These are phyloP conservation scores for Crotalus tigris DNA, from an alignment of 2,113 vertebrate genomes.

Conservation along the genomic window DNA sequence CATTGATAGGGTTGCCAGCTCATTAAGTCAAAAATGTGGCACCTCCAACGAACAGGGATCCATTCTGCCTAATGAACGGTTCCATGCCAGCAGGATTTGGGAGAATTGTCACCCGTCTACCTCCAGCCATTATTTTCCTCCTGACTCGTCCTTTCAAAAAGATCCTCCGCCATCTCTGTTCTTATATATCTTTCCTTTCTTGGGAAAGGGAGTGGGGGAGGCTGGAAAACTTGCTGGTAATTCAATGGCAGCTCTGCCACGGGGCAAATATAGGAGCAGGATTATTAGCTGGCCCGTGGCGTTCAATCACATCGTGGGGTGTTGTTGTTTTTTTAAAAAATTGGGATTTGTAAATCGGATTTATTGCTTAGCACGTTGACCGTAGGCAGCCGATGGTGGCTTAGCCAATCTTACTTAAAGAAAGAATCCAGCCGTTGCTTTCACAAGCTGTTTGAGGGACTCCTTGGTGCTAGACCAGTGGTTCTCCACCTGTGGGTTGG, in stretches of 20 bases:
- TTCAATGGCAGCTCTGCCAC: not conserved
- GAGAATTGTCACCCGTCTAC: not conserved
- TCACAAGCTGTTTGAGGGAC: not conserved
- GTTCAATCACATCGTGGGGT: too few species aligned
- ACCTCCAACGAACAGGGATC: not conserved
- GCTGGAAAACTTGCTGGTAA: not conserved
- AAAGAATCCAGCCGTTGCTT: not conserved
- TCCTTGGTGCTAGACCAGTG: too few species aligned
- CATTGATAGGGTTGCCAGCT: conserved; percentile 15
- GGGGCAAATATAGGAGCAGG: not conserved
- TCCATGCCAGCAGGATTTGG: not conserved
- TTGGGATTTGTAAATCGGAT: not conserved
- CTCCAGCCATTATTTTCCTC: not conserved
- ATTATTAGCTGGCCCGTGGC: not conserved
- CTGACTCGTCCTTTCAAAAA: not conserved
- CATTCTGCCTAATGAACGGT: conserved; percentile 3
- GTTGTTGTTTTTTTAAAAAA: too few species aligned
- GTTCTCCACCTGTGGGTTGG: too few species aligned
- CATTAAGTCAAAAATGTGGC: conserved; percentile 14
- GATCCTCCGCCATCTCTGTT: not conserved
- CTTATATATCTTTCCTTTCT: not conserved
- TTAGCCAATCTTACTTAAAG: not conserved
- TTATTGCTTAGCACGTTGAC: not conserved
- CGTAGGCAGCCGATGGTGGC: not conserved
- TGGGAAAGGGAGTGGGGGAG: accelerated